A percentile compares a stretch with the other conserved stretches of the same genome.
Conservation (phyloP, 2,888 invertebrate species). For the Acrobasis suavella region DNA sequence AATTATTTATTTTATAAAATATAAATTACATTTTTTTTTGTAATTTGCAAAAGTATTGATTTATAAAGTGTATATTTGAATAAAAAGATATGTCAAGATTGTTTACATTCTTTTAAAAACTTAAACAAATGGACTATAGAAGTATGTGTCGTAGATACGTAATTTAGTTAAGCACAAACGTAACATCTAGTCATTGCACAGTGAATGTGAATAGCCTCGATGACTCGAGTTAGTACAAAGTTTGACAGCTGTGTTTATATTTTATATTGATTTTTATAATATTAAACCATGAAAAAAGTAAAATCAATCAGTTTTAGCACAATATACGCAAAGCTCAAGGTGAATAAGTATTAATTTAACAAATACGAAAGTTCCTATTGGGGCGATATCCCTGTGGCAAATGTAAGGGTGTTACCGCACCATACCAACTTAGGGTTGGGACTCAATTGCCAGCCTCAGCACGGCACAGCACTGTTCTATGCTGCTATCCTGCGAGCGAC, state of each 20-base stretch:
- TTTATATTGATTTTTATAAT: constrained; percentile 17
- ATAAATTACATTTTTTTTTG: too few relatives aligned
- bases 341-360: not conserved
- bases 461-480: too few relatives aligned
- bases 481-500: too few relatives aligned
- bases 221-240: constrained; percentile 37
- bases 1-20: too few relatives aligned
- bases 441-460: too few relatives aligned
- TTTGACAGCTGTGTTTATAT: constrained; percentile 22
- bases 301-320: not conserved
- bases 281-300: not conserved
- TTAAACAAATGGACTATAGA: too few relatives aligned
- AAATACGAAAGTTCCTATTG: not conserved
- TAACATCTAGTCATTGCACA: constrained; percentile 50
- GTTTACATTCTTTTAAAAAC: too few relatives aligned
- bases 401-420: constrained; percentile 1
- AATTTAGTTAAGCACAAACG: constrained; percentile 31
- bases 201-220: constrained; percentile 28
- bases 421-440: too few relatives aligned
- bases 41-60: too few relatives aligned
- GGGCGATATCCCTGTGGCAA: not conserved
- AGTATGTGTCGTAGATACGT: too few relatives aligned
- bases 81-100: too few relatives aligned
- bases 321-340: not conserved
- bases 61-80: too few relatives aligned